Evolutionary conservation across 2,888 invertebrate genomes (phyloP), one percentile per base, ranked within the genome.

Genomic region (Drosophila affinis): DNA sequence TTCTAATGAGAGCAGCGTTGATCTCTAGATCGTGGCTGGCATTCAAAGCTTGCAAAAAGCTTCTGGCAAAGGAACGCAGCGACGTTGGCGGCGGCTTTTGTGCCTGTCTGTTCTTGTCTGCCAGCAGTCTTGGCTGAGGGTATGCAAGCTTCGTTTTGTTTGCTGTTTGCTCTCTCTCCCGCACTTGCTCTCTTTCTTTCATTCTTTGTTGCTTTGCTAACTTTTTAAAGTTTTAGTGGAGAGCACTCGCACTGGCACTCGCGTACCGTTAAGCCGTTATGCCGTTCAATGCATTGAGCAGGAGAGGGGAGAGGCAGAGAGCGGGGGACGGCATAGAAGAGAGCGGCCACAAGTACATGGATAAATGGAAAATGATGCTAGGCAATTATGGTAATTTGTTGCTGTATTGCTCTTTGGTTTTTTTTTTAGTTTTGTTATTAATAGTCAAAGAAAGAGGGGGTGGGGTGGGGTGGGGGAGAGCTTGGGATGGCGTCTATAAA

Each of bases 361-460:
- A 24, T 24, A 24, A 24, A 54, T 24, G 47, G 39, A n/a, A 29
- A 39, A 58, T 55, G 49, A 74, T 59, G 74, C 61, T 29, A 60
- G 44, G 76, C 77, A 88, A 86, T 88, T 85, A 88, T 86, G 88
- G 75, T 77, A 85, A 85, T 88, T 88, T 87, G 69, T 81, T 62
- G 71, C 77, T 71, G 75, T 39, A 32, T 17, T 70, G 53, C 60
- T 73, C 47, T 68, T 14, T 14, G 32, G 18, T 53, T 49, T 56
- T 53, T 46, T n/a, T 61, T 27, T 44, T 34, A 45, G 63, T 61
- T 34, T 63, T 72, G 72, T 79, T 77, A 75, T 79, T 83, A 78
- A 81, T 81, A 81, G 63, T 61, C 45, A 29, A 18, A 34, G 47
- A 24, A 39, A 18, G 39, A 39, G n/a, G n/a, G n/a, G n/a, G 21